Base-by-base conservation (phyloP, 1,140 invertebrate genomes). In the Bombus soroeensis region DNA sequence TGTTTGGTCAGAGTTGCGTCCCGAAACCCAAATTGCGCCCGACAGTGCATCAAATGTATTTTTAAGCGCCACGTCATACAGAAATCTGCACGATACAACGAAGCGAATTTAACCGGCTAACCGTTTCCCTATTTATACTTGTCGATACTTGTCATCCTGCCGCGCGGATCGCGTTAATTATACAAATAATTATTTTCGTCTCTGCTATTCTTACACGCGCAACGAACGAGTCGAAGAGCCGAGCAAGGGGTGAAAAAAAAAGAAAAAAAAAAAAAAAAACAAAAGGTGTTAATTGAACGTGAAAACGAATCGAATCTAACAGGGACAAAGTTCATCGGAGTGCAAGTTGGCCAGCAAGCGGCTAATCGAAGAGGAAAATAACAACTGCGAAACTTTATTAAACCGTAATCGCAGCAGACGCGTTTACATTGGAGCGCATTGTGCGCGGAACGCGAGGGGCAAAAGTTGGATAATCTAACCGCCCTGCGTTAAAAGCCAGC, bases 401-500 rank as follows among this genome's bases (percentile, higher is more conserved):
- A 71, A 81, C 34, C 47, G 70, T 81, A 81, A 81, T 81, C 78
- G 66, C 4, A 28, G 43, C 43, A n/a, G 66, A 53, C 32, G 41
- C 64, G 43, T 71, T 81, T 71, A 34, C 78, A 70, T 81, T 53
- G 15, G 28, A n/a, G 1, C 39, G 37, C n/a, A 39, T 39, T 77
- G 57, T 64, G 28, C 25, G 34, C 28, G 57, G 37, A 22, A 18
- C 15, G 37, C 28, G 76, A 39, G 37, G 57, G 37, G 28, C 12
- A 25, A 28, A 43, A 43, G 39, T 43, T 73, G 68, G 78, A 68
- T 79, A 79, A 68, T 79, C 62, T 79, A 79, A 72, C 68, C 28
- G 43, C 66, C 34, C 18, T 28, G 34, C 79, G 79, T 72, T 81
- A 81, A 81, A 81, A 81, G 78, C 78, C 66, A 41, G 5, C 62